Evolutionary conservation across 2,797 vertebrate species (phyloP).

Genomic region (Philypnodon macrostomus): DNA sequence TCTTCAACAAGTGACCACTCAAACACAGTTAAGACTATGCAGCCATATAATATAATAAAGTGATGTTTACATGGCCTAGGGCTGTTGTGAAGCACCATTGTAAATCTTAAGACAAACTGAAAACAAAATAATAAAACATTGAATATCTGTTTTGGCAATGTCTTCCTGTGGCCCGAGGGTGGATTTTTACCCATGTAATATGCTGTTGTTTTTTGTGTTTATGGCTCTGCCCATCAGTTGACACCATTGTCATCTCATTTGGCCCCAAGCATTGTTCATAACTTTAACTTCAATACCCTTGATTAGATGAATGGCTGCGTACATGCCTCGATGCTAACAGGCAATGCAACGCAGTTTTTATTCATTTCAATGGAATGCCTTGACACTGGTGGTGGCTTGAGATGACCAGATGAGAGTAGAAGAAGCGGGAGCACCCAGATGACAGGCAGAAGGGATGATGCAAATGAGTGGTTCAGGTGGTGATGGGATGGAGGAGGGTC

Average conservation of each 20-base stretch:
- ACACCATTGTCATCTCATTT: conserved; percentile 12
- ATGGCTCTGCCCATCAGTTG: conserved; percentile 4
- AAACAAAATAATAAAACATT: conserved; percentile 12
- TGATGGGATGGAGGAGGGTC: too few relatives aligned
- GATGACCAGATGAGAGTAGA: too few relatives aligned
- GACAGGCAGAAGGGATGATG: too few relatives aligned
- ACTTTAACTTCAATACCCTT: too few relatives aligned
- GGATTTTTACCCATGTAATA: conserved; percentile 15
- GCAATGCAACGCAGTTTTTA: too few relatives aligned
- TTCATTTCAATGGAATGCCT: too few relatives aligned
- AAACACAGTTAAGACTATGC: conserved; percentile 5
- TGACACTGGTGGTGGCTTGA: too few relatives aligned
- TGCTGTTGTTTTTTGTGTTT: background rate
- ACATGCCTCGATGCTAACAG: too few relatives aligned
- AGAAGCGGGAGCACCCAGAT: too few relatives aligned
- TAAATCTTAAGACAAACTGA: conserved; percentile 18
- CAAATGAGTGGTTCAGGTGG: too few relatives aligned
- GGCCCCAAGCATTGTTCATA: background rate
- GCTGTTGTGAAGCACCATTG: conserved; percentile 22
- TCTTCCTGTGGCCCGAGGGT: conserved; percentile 12
- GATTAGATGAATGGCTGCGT: too few relatives aligned
- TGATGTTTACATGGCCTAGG: conserved; percentile 24
- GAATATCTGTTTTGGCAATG: conserved; percentile 5
- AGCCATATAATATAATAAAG: conserved; percentile 21
- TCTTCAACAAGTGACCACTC: background rate